These are phyloP conservation scores for Dryadula phaetusa DNA, from an alignment of 2,888 invertebrate genomes.

Conservation along the genomic window DNA sequence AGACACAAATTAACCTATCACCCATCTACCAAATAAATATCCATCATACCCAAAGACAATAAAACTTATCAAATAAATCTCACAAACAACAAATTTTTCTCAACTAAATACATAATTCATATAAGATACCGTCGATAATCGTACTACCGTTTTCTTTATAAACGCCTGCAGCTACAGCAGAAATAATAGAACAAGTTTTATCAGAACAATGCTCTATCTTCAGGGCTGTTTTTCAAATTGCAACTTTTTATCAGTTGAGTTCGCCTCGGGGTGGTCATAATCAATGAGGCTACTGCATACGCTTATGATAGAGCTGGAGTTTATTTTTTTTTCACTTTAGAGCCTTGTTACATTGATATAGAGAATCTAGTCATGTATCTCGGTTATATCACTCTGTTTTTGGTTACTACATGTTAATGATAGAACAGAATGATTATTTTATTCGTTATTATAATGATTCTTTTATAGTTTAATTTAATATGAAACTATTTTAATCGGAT, in stretches of 20 bases:
- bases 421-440: too few relatives aligned
- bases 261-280: slow-evolving; percentile 61
- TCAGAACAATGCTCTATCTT: slow-evolving; percentile 62
- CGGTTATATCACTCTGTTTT: too few relatives aligned
- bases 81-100: slow-evolving; percentile 59
- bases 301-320: not conserved
- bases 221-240: slow-evolving; percentile 68
- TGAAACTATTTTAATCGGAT: too few relatives aligned
- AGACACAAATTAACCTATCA: not conserved
- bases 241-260: slow-evolving; percentile 76
- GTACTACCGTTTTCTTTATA: slow-evolving; percentile 56
- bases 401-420: too few relatives aligned
- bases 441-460: too few relatives aligned
- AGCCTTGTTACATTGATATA: too few relatives aligned
- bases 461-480: too few relatives aligned
- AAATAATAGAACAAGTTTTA: slow-evolving; percentile 78
- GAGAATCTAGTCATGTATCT: too few relatives aligned
- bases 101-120: slow-evolving; percentile 79
- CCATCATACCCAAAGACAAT: slow-evolving; percentile 40
- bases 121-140: slow-evolving; percentile 59
- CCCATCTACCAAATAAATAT: not conserved
- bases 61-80: slow-evolving; percentile 59
- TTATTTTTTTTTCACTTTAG: too few relatives aligned
- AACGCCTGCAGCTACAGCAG: slow-evolving; percentile 56
- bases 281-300: slow-evolving; percentile 60